Percentiles rank a stretch among this genome's conserved stretches.
Evolutionary conservation across 2,797 vertebrate genomes (phyloP).

Genomic region (Tokudaia muenninki): DNA sequence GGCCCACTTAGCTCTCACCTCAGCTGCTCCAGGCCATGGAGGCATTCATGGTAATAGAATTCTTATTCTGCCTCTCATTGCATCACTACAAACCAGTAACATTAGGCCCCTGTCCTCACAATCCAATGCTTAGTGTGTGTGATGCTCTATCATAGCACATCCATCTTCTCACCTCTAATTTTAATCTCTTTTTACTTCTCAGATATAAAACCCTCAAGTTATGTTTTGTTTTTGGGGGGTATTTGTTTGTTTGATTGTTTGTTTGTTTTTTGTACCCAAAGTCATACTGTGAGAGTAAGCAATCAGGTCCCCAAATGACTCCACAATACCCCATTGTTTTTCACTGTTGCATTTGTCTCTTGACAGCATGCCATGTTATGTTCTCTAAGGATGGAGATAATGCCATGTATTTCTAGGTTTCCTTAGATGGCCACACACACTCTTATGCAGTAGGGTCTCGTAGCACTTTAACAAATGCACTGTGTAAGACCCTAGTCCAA

Average conservation of each 20-base stretch:
- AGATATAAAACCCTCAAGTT: constrained; percentile 33
- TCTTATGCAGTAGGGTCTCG: not conserved
- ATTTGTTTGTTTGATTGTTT: too few relatives aligned
- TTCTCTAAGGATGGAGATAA: not conserved
- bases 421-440: not conserved
- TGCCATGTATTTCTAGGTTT: not conserved
- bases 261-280: not conserved
- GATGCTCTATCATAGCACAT: not conserved
- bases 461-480: constrained; percentile 13
- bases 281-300: not conserved
- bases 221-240: not conserved
- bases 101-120: not conserved
- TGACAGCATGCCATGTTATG: not conserved
- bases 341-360: not conserved
- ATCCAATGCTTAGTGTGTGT: not conserved
- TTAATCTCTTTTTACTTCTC: not conserved
- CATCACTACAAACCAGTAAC: not conserved
- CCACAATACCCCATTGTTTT: not conserved
- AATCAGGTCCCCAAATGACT: not conserved
- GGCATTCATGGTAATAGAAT: not conserved
- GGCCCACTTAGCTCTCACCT: not conserved
- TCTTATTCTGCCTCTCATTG: not conserved
- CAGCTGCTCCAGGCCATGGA: not conserved
- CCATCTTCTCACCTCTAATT: not conserved
- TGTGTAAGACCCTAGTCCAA: constrained; percentile 12